Conservation (phyloP, 2,113 vertebrate genomes). For the Egretta garzetta region DNA sequence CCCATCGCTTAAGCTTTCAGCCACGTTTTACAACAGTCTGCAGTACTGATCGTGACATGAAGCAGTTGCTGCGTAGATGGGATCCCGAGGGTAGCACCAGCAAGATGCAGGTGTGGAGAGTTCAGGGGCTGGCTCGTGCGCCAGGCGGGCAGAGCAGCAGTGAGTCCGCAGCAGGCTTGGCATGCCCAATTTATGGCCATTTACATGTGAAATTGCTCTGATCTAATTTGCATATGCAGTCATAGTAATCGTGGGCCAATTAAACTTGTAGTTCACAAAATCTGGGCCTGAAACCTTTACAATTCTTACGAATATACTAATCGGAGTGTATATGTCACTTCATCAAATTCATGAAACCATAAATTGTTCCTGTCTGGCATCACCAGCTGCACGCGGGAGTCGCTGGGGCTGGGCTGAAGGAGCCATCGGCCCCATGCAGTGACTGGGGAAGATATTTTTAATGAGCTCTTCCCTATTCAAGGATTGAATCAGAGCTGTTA, state of each 20-base stretch:
- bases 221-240: slow-evolving; percentile 53
- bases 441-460: slow-evolving; percentile 62
- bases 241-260: slow-evolving; percentile 44
- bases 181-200: slow-evolving; percentile 21
- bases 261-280: slow-evolving; percentile 62
- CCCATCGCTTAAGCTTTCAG: neutral
- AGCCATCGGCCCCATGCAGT: slow-evolving; percentile 54
- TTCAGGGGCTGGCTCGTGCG: neutral
- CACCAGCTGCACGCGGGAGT: slow-evolving; percentile 42
- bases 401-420: slow-evolving; percentile 49
- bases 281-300: slow-evolving; percentile 54
- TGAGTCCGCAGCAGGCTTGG: neutral
- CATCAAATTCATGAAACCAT: slow-evolving; percentile 70
- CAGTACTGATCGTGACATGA: fast-evolving
- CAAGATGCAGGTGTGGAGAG: neutral
- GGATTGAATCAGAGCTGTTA: slow-evolving; percentile 64
- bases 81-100: neutral
- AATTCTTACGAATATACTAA: slow-evolving; percentile 49
- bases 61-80: neutral
- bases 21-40: fast-evolving
- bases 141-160: neutral
- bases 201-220: slow-evolving; percentile 50
- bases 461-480: slow-evolving; percentile 65
- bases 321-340: slow-evolving; percentile 62
- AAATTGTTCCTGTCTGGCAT: slow-evolving; percentile 63